These are phyloP conservation scores for Troides helena DNA, from an alignment of 2,888 invertebrate genomes.

Conservation along the genomic window DNA sequence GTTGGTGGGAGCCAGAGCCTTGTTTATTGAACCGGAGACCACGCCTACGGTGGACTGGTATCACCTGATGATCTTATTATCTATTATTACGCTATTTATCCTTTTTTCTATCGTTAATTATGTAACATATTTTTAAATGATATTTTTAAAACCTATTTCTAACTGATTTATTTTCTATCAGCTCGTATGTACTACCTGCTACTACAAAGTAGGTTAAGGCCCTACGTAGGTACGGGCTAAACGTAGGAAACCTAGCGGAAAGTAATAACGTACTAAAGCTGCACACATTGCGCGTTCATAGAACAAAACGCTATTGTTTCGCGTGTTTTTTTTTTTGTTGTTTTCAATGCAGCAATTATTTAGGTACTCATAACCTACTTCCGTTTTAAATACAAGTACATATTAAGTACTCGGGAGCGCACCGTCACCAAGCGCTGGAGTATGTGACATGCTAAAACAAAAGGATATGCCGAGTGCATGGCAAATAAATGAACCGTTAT, in stretches of 20 bases:
- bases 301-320: slow-evolving; percentile 25
- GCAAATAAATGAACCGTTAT: neutral
- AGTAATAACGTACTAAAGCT: slow-evolving; percentile 17
- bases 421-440: neutral
- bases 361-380: slow-evolving; percentile 29
- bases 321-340: slow-evolving; percentile 1
- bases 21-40: too few species aligned
- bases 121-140: too few species aligned
- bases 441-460: slow-evolving; percentile 1
- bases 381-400: slow-evolving; percentile 6
- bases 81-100: too few species aligned
- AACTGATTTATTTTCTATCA: too few species aligned
- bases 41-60: too few species aligned
- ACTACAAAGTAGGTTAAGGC: neutral
- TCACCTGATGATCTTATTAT: too few species aligned
- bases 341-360: slow-evolving; percentile 27
- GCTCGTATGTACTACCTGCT: too few species aligned
- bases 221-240: neutral
- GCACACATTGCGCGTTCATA: slow-evolving; percentile 18
- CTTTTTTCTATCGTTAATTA: too few species aligned
- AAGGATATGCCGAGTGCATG: neutral
- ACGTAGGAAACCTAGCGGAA: slow-evolving; percentile 10
- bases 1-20: too few species aligned
- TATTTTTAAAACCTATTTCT: too few species aligned
- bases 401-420: slow-evolving; percentile 11